Conservation (phyloP, 2,888 invertebrate genomes). For the Rhodophaea formosa region DNA sequence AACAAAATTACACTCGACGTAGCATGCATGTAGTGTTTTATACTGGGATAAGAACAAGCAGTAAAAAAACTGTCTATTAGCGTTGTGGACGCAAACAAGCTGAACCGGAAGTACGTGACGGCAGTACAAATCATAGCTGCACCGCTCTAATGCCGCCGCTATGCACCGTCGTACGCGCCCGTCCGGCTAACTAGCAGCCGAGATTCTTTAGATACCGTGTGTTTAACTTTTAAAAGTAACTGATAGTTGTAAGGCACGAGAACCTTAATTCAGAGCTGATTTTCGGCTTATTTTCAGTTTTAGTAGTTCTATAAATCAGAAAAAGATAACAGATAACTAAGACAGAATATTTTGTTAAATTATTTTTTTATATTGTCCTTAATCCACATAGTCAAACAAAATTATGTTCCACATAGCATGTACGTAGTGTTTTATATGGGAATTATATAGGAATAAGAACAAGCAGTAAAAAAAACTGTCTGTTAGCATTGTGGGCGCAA, state of each 20-base stretch:
- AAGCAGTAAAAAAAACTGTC: constrained; percentile 27
- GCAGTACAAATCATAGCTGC: constrained; percentile 43
- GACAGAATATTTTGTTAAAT: no score
- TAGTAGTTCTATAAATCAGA: no score
- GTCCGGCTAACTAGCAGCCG: background rate
- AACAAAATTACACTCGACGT: no score
- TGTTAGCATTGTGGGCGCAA: constrained; percentile 47
- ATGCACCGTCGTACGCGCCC: background rate
- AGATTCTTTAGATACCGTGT: constrained; percentile 1
- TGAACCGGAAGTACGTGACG: constrained; percentile 58
- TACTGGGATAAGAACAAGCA: background rate
- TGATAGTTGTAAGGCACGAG: background rate
- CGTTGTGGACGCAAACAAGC: constrained; percentile 53
- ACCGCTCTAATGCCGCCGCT: constrained; percentile 4
- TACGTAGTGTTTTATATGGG: background rate
- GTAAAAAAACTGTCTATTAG: constrained; percentile 36
- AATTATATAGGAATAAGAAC: background rate
- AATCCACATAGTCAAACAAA: no score
- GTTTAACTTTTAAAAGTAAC: background rate
- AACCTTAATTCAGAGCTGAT: background rate
- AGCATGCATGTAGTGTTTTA: background rate
- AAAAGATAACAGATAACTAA: no score
- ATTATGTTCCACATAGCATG: background rate
- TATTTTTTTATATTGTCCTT: no score
- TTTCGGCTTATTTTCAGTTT: background rate